Conservation (phyloP, 2,888 invertebrate species). For the Deilephila porcellus region DNA sequence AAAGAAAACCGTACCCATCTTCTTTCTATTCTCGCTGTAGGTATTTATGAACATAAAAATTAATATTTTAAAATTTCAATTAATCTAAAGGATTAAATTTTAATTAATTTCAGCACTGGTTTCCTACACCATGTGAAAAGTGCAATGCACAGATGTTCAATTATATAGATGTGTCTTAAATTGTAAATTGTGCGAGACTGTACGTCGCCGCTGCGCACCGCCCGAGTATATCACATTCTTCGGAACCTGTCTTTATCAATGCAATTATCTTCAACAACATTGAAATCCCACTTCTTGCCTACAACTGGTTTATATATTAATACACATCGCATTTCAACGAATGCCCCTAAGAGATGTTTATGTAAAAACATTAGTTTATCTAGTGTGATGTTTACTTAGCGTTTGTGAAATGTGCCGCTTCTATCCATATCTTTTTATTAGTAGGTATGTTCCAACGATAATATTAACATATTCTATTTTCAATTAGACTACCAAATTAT, state of each 20-base stretch:
- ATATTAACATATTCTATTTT: no score
- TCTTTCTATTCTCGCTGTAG: no score
- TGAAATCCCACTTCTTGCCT: conserved; percentile 19
- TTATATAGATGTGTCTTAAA: conserved; percentile 32
- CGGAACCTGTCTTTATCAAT: conserved; percentile 25
- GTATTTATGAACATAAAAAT: no score
- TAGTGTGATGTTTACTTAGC: not conserved
- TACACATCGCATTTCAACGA: conserved; percentile 23
- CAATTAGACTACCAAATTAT: no score
- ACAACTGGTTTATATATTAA: conserved; percentile 24
- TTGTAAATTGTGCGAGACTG: conserved; percentile 20
- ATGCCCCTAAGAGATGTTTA: conserved; percentile 9
- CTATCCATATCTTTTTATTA: not conserved
- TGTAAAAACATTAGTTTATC: conserved; percentile 10
- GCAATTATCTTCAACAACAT: conserved; percentile 23
- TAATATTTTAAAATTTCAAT: no score
- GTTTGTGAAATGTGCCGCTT: not conserved
- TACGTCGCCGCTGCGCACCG: conserved; percentile 6
- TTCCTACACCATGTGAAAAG: not conserved
- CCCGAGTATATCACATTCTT: conserved; percentile 22
- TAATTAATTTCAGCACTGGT: not conserved
- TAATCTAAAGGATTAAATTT: no score
- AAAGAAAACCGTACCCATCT: no score
- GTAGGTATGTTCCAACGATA: no score
- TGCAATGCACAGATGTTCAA: conserved; percentile 33